Evolutionary conservation across 2,888 invertebrate genomes (phyloP).

Genomic region (Archips crataeganus): DNA sequence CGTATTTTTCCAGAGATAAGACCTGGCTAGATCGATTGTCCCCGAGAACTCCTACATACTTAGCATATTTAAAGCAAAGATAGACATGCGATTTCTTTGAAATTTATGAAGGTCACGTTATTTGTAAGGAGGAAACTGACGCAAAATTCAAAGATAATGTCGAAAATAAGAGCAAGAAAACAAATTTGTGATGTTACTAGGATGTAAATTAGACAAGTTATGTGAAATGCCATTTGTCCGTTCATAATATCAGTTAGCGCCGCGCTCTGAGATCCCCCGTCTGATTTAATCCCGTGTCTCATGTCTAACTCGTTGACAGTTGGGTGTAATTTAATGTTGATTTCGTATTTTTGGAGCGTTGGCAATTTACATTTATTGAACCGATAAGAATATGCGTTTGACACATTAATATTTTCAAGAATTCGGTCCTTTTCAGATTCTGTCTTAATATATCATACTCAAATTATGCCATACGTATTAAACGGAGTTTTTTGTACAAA

Average conservation of each 20-base stretch:
- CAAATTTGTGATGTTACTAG: not conserved
- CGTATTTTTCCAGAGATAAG: too few species aligned
- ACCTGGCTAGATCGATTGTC: too few species aligned
- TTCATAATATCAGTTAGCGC: conserved; percentile 25
- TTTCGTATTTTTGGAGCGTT: not conserved
- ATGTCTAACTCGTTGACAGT: conserved; percentile 6
- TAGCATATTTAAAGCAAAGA: not conserved
- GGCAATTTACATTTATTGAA: not conserved
- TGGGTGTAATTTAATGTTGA: not conserved
- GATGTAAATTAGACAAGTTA: conserved; percentile 20
- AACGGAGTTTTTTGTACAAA: too few species aligned
- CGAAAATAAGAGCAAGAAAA: conserved; percentile 9
- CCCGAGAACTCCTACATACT: too few species aligned
- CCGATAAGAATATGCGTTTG: not conserved
- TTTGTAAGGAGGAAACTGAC: not conserved
- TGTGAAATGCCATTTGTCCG: conserved; percentile 19
- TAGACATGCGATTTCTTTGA: not conserved
- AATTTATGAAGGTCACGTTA: conserved; percentile 2
- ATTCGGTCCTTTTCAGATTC: too few species aligned
- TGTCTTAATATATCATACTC: too few species aligned
- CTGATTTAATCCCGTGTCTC: conserved; percentile 16
- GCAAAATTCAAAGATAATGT: conserved; percentile 4
- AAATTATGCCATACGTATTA: too few species aligned
- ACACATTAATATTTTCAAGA: too few species aligned
- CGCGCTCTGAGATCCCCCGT: not conserved